phyloP scores from a whole-genome alignment of 2,113 vertebrate genomes.

The Mobula hypostoma region DNA sequence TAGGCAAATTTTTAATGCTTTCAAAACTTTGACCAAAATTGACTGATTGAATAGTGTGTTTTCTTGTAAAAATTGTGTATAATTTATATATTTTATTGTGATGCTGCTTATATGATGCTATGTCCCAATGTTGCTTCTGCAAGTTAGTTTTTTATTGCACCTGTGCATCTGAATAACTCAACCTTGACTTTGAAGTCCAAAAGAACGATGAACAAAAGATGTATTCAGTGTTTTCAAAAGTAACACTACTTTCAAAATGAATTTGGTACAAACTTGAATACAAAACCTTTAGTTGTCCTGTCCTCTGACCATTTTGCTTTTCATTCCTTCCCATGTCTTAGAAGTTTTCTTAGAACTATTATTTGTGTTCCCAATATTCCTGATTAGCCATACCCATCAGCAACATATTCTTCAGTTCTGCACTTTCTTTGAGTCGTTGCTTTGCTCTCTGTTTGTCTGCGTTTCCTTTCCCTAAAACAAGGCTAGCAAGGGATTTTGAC shows the following conservation, averaged over 20 bases:
- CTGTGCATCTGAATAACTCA: no score
- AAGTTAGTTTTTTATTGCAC: no score
- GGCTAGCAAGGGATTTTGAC: no score
- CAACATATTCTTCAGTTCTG: not conserved
- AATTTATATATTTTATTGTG: no score
- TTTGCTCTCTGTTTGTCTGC: not conserved
- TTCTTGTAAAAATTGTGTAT: no score
- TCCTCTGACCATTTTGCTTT: not conserved
- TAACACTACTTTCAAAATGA: not conserved
- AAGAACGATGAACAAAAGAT: not conserved
- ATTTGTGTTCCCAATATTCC: not conserved
- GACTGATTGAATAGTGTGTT: no score
- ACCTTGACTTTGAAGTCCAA: not conserved
- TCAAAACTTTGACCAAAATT: no score
- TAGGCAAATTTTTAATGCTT: no score
- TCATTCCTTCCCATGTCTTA: not conserved
- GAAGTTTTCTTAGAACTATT: not conserved
- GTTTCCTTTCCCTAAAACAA: no score
- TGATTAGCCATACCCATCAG: not conserved
- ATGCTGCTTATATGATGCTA: no score
- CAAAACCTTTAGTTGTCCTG: not conserved
- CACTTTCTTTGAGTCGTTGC: no score
- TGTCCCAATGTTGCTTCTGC: no score
- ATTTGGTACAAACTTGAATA: not conserved
- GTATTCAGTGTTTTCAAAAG: not conserved